These are phyloP conservation scores for Protonemura montana DNA, from an alignment of 2,888 invertebrate species.

Conservation along the genomic window DNA sequence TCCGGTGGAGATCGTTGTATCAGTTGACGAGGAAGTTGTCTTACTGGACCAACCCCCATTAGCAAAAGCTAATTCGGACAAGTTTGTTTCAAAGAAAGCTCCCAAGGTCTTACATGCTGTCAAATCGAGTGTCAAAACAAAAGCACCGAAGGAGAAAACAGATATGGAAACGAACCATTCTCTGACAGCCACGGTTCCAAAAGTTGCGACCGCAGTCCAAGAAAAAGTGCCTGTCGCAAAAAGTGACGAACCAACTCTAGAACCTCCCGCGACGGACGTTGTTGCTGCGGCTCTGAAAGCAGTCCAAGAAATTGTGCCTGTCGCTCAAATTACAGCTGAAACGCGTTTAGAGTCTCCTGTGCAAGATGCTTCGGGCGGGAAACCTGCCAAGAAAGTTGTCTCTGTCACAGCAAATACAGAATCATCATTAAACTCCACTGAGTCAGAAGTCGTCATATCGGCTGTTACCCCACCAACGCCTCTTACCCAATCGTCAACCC, in stretches of 20 bases:
- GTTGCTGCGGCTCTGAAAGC: no score
- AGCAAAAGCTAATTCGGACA: conserved; percentile 18
- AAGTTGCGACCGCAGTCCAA: not conserved
- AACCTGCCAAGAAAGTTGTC: no score
- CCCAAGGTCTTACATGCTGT: conserved; percentile 33
- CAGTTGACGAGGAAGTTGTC: not conserved
- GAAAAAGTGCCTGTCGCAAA: not conserved
- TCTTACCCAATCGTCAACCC: no score
- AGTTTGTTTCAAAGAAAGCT: conserved; percentile 35
- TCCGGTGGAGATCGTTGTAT: not conserved
- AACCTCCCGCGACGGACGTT: conserved; percentile 53
- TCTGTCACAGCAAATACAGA: no score
- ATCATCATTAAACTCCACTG: no score
- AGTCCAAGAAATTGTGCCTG: no score
- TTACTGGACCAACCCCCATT: not conserved
- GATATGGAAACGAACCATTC: conserved; percentile 58
- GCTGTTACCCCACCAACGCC: not conserved
- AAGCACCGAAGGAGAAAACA: conserved; percentile 49
- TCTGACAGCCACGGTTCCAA: conserved; percentile 41
- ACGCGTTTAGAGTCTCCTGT: no score
- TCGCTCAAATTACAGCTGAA: no score
- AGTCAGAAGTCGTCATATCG: not conserved
- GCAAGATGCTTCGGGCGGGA: no score
- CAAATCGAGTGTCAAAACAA: not conserved
- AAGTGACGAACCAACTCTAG: not conserved